Conservation (phyloP, 2,113 vertebrate species). For the Platysternon megacephalum region DNA sequence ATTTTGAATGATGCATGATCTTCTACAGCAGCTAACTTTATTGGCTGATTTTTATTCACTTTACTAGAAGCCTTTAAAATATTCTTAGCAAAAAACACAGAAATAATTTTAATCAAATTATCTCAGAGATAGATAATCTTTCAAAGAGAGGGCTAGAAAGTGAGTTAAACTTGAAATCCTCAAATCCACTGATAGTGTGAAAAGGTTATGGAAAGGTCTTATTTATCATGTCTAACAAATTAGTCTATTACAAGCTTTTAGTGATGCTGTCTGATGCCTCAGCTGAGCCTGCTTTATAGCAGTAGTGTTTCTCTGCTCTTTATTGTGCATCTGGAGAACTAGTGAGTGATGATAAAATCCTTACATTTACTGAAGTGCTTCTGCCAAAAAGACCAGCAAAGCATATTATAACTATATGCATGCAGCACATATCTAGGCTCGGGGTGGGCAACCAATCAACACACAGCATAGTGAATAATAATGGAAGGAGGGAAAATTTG, state of each 20-base stretch:
- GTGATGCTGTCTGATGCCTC: background rate
- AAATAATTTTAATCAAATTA: constrained; percentile 38
- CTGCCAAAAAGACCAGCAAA: background rate
- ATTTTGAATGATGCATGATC: background rate
- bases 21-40: constrained; percentile 12
- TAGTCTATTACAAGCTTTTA: background rate
- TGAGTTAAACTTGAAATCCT: background rate
- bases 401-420: background rate
- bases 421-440: background rate
- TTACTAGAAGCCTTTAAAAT: background rate
- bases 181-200: background rate
- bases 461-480: background rate
- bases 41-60: background rate
- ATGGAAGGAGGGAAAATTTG: background rate
- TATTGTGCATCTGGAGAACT: background rate
- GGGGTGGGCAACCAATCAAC: background rate
- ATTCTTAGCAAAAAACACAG: background rate
- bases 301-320: background rate
- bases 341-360: background rate
- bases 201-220: background rate
- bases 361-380: background rate
- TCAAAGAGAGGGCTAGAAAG: background rate
- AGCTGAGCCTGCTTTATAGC: background rate
- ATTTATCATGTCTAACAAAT: background rate
- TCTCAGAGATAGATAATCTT: background rate